Percentiles rank a stretch among this genome's conserved stretches.
phyloP scores from a whole-genome alignment of 2,797 vertebrate genomes.

The Jordanella pulchra region DNA sequence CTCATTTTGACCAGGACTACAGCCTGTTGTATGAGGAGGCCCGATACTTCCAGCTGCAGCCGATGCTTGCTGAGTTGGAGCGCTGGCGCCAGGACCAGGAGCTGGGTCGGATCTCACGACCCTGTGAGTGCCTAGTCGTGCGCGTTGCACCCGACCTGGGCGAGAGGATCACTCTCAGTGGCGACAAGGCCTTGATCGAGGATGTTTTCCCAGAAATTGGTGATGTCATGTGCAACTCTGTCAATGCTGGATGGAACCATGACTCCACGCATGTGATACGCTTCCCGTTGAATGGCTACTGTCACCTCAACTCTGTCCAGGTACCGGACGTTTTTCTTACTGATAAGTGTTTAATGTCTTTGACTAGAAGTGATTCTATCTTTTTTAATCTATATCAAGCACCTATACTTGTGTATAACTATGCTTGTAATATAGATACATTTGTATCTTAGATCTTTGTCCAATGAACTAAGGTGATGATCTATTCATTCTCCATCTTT shows the following conservation, averaged over 20 bases:
- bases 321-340: conserved; percentile 64
- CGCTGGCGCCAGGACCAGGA: conserved; percentile 96
- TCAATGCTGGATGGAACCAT: conserved; percentile 98
- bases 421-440: too few relatives aligned
- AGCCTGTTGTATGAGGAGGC: conserved; percentile 97
- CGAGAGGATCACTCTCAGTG: conserved; percentile 94
- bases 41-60: conserved; percentile 98
- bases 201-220: conserved; percentile 97
- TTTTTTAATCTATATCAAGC: background rate
- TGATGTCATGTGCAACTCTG: conserved; percentile 97
- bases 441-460: background rate
- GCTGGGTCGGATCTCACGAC: conserved; percentile 86
- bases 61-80: conserved; percentile 94
- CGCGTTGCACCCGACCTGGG: conserved; percentile 95
- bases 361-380: background rate
- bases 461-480: conserved; percentile 26
- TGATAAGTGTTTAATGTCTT: background rate
- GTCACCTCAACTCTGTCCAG: conserved; percentile 99
- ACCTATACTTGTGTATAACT: background rate
- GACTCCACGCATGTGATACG: conserved; percentile 98
- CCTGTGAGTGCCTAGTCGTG: conserved; percentile 96
- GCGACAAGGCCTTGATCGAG: conserved; percentile 95
- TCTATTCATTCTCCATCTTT: conserved; percentile 35
- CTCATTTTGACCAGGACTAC: conserved; percentile 84
- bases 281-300: conserved; percentile 97